These are phyloP conservation scores for Regulus satrapa DNA, from an alignment of 2,113 vertebrate genomes.

Conservation along the genomic window DNA sequence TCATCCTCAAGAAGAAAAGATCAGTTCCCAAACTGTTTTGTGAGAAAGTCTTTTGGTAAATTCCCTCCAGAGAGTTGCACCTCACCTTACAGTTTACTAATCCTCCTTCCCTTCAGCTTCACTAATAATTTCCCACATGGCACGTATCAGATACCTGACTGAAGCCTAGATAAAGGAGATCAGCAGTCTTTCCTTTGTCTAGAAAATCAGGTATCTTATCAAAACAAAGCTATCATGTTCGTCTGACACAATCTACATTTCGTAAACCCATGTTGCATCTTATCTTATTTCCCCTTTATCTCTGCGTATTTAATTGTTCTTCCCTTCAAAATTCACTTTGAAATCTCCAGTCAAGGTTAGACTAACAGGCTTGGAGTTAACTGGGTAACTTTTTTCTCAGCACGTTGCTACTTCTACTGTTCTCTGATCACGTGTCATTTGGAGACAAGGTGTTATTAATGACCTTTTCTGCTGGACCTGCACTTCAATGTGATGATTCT, in stretches of 20 bases:
- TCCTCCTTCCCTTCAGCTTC: conserved; percentile 29
- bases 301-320: conserved; percentile 55
- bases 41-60: not conserved
- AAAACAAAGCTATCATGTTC: conserved; percentile 60
- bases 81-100: conserved; percentile 32
- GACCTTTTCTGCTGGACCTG: not conserved
- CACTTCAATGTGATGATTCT: not conserved
- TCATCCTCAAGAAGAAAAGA: not conserved
- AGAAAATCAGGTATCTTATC: conserved; percentile 56
- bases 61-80: conserved; percentile 2
- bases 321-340: conserved; percentile 38
- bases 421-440: not conserved
- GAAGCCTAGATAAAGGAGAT: conserved; percentile 52
- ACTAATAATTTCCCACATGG: conserved; percentile 21
- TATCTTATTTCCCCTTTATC: conserved; percentile 60
- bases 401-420: not conserved
- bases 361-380: not conserved
- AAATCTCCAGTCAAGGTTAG: conserved; percentile 19
- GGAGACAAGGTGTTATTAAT: not conserved
- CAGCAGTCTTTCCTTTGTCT: conserved; percentile 40
- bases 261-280: conserved; percentile 37
- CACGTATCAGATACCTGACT: conserved; percentile 53
- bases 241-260: conserved; percentile 34
- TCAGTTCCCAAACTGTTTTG: not conserved
- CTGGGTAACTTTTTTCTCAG: not conserved